Evolutionary conservation across 2,888 invertebrate species (phyloP), one percentile per base, ranked within the genome.

Genomic region (Caenorhabditis japonica): DNA sequence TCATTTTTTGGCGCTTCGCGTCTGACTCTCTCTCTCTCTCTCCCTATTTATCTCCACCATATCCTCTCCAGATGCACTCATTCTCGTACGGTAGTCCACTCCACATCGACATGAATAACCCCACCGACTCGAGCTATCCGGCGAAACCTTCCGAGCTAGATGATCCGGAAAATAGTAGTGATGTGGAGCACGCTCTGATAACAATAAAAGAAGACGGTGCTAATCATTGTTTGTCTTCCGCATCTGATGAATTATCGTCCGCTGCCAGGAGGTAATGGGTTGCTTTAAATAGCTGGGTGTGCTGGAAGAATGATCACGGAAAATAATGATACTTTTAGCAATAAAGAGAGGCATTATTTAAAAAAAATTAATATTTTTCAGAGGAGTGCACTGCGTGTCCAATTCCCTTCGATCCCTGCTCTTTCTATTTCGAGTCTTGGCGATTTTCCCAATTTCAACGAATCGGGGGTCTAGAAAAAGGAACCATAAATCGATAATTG

Each of bases 381-480:
- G 81, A 56, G 75, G 79, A 19, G 77, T 80, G 1, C 78, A 78
- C 30, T 79, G 80, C 52, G 76, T 81, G 13, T 81, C 81, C 13
- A 76, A 79, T 19, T 77, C 71, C 10, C 76, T 84, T 12, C 76
- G 80, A 34, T 75, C 81, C 1, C 64, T 84, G 10, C 59, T 83
- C 10, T 66, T 74, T 46, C 43, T 83, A 19, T 76, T 84, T 10
- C 72, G 80, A 13, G 12, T 75, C 12, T 64, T 83, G 3, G 80
- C 82, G 7, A 77, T 80, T 10, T 83, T 83, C 62, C 83, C 84
- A 4, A 70, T 77, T 2, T 52, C 76, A 1, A 71, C 72, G 1
- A 68, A 73, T 19, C 43, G 74, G 15, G 41, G 36, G 8, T 30
- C 52, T 10, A 13, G 59, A 39, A 72, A 64, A 52, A 38, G 64